A percentile compares a stretch with the other conserved stretches of the same genome.
These are phyloP conservation scores for Cryptoleucopteryx plumbea DNA, from an alignment of 2,113 vertebrate species.

Conservation along the genomic window DNA sequence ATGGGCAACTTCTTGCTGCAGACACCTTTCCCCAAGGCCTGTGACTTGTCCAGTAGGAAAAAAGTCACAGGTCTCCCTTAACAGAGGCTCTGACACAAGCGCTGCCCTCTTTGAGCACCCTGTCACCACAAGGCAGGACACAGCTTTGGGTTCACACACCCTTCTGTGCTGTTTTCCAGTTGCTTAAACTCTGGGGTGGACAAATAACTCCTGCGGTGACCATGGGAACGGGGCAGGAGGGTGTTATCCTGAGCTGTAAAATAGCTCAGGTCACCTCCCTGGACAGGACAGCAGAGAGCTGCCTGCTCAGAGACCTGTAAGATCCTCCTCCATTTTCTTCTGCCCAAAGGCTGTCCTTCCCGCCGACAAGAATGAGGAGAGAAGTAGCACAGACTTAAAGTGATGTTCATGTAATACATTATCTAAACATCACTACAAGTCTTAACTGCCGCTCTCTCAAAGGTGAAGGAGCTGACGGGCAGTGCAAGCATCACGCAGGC, in stretches of 20 bases:
- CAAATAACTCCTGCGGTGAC: background rate
- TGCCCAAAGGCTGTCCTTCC: slow-evolving; percentile 58
- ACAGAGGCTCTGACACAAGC: background rate
- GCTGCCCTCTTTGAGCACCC: background rate
- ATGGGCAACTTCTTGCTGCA: background rate
- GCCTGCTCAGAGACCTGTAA: slow-evolving; percentile 3
- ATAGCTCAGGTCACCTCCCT: background rate
- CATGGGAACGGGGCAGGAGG: background rate
- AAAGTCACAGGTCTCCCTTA: background rate
- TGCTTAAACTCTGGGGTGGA: background rate
- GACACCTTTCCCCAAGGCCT: background rate
- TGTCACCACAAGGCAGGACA: background rate
- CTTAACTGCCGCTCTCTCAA: slow-evolving; percentile 86
- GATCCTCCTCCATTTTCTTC: slow-evolving; percentile 60
- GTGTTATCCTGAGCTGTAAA: background rate
- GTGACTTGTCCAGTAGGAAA: background rate
- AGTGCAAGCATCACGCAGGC: background rate
- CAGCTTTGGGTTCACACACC: background rate
- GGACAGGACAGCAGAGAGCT: background rate
- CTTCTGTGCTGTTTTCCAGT: background rate
- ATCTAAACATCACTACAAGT: slow-evolving; percentile 99
- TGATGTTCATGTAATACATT: slow-evolving; percentile 98
- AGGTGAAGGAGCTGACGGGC: slow-evolving; percentile 34
- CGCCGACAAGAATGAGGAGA: slow-evolving; percentile 65
- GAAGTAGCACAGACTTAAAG: slow-evolving; percentile 99